These are phyloP conservation scores for Platyrinchus mystaceus DNA, from an alignment of 2,797 vertebrate genomes.

Conservation along the genomic window DNA sequence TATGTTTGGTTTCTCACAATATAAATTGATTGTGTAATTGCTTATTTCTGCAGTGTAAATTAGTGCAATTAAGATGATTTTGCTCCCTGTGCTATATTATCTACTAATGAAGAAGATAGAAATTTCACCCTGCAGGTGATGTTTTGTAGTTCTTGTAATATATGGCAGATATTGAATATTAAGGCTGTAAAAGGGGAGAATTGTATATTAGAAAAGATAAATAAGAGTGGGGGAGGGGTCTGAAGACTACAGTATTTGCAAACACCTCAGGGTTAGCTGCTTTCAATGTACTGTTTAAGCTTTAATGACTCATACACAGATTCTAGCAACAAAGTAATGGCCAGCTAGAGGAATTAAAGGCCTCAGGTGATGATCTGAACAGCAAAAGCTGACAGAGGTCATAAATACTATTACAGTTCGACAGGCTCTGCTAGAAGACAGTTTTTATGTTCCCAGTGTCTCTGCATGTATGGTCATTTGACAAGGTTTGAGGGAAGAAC, in stretches of 20 bases:
- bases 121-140: background rate
- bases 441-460: background rate
- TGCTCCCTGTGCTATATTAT: background rate
- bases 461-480: background rate
- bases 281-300: conserved; percentile 5
- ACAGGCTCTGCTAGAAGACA: background rate
- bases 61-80: background rate
- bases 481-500: background rate
- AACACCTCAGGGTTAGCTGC: background rate
- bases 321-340: background rate
- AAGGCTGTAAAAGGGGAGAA: background rate
- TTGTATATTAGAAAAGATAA: background rate
- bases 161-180: background rate
- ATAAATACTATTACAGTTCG: background rate
- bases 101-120: background rate
- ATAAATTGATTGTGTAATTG: background rate
- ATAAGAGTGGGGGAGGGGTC: background rate
- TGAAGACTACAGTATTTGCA: background rate
- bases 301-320: conserved; percentile 15
- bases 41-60: background rate
- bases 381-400: conserved; percentile 21
- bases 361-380: background rate
- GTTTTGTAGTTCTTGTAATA: background rate
- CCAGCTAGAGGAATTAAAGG: background rate
- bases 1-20: background rate